phyloP scores from a whole-genome alignment of 2,888 invertebrate genomes.

The Agrotis puta region DNA sequence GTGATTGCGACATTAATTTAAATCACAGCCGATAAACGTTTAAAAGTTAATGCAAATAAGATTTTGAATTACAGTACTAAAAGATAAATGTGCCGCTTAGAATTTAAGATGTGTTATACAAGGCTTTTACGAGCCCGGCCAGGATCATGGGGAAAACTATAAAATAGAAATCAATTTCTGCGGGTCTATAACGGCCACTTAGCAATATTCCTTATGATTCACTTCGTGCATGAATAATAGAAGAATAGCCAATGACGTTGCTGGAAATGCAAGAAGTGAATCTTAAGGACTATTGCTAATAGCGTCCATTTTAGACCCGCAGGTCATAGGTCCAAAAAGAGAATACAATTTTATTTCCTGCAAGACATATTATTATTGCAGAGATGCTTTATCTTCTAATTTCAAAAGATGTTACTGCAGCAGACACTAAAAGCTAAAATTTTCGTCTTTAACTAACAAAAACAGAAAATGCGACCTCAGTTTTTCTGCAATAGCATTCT shows the following conservation, averaged over 20 bases:
- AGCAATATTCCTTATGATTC: no score
- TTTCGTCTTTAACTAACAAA: neutral
- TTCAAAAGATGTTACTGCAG: neutral
- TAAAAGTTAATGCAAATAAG: constrained; percentile 12
- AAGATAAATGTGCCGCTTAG: neutral
- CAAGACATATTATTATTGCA: neutral
- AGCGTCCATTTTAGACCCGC: no score
- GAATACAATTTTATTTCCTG: neutral
- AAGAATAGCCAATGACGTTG: no score
- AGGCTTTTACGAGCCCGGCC: constrained; percentile 21
- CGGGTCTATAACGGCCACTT: no score
- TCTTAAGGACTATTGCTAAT: no score
- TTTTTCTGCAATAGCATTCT: neutral
- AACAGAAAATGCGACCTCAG: neutral
- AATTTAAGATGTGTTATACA: constrained; percentile 21
- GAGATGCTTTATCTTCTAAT: neutral
- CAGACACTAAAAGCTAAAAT: neutral
- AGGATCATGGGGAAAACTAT: constrained; percentile 21
- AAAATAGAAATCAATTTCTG: constrained; percentile 35
- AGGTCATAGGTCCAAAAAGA: no score
- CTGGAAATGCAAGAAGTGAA: no score
- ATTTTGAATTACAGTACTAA: neutral
- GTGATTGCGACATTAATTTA: neutral
- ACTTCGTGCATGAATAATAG: no score
- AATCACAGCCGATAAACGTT: constrained; percentile 12